phyloP scores from a whole-genome alignment of 1,140 invertebrate species.

The Drosophila lacteicornis region DNA sequence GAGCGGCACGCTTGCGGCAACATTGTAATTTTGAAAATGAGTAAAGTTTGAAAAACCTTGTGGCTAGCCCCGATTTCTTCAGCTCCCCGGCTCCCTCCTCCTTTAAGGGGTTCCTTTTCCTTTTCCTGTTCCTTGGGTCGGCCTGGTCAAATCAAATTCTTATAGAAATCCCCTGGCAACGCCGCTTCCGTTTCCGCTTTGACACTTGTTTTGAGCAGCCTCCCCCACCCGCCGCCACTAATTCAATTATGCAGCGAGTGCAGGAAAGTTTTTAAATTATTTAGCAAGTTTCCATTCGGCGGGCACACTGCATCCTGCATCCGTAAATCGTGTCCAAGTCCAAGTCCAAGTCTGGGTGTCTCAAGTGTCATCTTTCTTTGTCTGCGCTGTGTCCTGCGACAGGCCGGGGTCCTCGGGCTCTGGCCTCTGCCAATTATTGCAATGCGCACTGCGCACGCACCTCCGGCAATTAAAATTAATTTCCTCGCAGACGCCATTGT shows the following conservation, averaged over 20 bases:
- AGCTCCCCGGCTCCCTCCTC: too few relatives aligned
- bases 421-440: slow-evolving; percentile 68
- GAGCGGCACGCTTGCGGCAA: slow-evolving; percentile 76
- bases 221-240: slow-evolving; percentile 1
- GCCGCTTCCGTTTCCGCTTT: slow-evolving; percentile 76
- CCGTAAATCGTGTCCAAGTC: slow-evolving; percentile 57
- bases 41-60: slow-evolving; percentile 84
- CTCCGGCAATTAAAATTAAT: slow-evolving; percentile 75
- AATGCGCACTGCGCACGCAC: slow-evolving; percentile 51
- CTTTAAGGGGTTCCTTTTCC: slow-evolving; percentile 10
- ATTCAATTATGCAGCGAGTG: slow-evolving; percentile 68
- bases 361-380: slow-evolving; percentile 75
- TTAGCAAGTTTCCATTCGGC: slow-evolving; percentile 56
- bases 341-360: slow-evolving; percentile 32
- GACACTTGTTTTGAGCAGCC: slow-evolving; percentile 72
- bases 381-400: slow-evolving; percentile 30
- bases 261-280: slow-evolving; percentile 74
- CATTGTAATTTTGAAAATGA: slow-evolving; percentile 85
- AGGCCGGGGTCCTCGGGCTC: background rate
- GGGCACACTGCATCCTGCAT: slow-evolving; percentile 27
- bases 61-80: slow-evolving; percentile 41
- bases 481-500: slow-evolving; percentile 60
- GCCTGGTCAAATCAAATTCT: slow-evolving; percentile 71
- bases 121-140: slow-evolving; percentile 11
- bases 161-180: slow-evolving; percentile 61